A percentile compares a stretch with the other conserved stretches of the same genome.
Conservation (phyloP, 2,888 invertebrate species). For the Tinea trinotella region DNA sequence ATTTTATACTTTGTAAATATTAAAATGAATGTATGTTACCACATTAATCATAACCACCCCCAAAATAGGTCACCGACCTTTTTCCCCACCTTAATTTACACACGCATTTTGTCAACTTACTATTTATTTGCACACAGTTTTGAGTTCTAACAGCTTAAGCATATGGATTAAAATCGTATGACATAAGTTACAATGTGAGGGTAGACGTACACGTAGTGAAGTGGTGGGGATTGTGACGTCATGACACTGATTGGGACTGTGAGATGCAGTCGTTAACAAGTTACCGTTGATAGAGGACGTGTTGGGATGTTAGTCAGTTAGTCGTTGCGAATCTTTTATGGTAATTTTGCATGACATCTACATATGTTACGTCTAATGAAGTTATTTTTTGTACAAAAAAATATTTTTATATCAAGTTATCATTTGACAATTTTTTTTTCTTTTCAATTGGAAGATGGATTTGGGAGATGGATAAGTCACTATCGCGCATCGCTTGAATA, state of each 20-base stretch:
- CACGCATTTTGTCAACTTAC: neutral
- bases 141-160: neutral
- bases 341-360: no score
- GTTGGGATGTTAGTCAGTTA: no score
- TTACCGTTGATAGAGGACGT: neutral
- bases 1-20: constrained; percentile 15
- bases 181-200: neutral
- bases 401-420: no score
- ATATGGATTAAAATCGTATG: neutral
- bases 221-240: constrained; percentile 11
- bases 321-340: no score
- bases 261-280: constrained; percentile 6
- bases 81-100: constrained; percentile 4
- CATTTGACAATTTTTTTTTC: no score
- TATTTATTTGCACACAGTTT: neutral
- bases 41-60: constrained; percentile 15
- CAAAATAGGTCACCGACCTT: neutral
- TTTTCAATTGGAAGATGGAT: no score
- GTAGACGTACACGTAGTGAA: neutral
- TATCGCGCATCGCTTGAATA: no score
- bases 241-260: constrained; percentile 6
- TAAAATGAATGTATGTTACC: constrained; percentile 13
- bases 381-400: no score
- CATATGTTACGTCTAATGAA: no score
- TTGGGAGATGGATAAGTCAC: no score